Percentiles rank a stretch among this genome's conserved stretches.
Evolutionary conservation across 1,140 invertebrate species (phyloP).

Genomic region (Cyclina sinensis): DNA sequence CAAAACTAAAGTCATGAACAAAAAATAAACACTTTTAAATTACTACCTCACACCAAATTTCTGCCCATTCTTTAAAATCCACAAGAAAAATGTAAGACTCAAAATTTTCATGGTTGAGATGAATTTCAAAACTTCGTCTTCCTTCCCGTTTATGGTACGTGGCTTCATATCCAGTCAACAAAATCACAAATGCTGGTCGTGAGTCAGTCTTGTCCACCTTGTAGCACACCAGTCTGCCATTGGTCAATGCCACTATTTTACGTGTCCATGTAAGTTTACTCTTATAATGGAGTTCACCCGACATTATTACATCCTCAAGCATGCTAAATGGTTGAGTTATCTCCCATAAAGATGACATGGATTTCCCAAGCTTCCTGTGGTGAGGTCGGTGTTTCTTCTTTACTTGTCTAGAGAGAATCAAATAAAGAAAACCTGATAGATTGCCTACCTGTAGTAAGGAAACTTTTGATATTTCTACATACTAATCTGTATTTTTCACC

Average conservation of each 20-base stretch:
- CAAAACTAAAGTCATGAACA: too few relatives aligned
- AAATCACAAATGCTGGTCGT: conserved; percentile 72
- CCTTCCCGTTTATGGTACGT: conserved; percentile 69
- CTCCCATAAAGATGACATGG: conserved; percentile 72
- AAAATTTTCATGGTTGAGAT: conserved; percentile 71
- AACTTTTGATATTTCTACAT: not conserved
- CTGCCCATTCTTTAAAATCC: conserved; percentile 80
- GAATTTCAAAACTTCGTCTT: conserved; percentile 75
- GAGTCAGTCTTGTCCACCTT: conserved; percentile 74
- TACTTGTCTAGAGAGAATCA: too few relatives aligned
- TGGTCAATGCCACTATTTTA: conserved; percentile 73
- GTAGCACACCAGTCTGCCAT: conserved; percentile 74
- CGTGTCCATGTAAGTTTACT: conserved; percentile 78
- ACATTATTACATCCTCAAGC: conserved; percentile 73
- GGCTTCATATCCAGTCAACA: conserved; percentile 72
- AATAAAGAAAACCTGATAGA: too few relatives aligned
- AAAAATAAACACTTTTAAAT: too few relatives aligned
- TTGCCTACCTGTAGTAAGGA: conserved; percentile 13
- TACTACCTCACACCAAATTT: conserved; percentile 77
- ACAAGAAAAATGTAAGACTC: conserved; percentile 74
- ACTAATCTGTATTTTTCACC: too few relatives aligned
- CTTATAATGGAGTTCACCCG: conserved; percentile 74
- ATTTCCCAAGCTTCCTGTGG: conserved; percentile 49
- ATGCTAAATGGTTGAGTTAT: conserved; percentile 72
- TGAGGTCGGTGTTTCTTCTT: conserved; percentile 38